Evolutionary conservation across 2,797 vertebrate genomes (phyloP), one percentile per base, ranked within the genome.

Genomic region (Parauchenoglanis punctatus): DNA sequence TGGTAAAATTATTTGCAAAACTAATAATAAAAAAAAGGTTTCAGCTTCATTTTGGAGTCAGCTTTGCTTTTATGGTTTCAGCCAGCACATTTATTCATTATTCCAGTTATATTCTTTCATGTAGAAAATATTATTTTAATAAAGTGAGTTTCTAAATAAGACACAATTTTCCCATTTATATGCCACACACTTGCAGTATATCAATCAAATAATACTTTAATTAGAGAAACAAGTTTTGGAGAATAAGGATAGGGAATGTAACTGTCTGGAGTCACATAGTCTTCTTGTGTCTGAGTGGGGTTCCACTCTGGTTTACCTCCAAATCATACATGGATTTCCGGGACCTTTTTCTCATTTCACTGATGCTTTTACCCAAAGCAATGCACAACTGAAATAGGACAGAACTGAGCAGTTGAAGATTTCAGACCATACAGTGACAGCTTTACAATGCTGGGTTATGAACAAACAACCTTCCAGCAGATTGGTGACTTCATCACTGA

Each of bases 11-110:
- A 93, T 87, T 81, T 87, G 80, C 40, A 63, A 72, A 93, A 85
- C 87, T 83, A 95, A 95, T 95, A 94, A 63, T 2, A 63, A n/a
- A 63, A 61, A 95, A 95, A 90, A 61, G 40, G 35, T 86, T 75
- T 83, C 90, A 80, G 92, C 89, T 90, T 86, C 90, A 72, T 81
- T 61, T 88, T 91, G 89, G 73, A 91, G 76, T 89, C 93, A 72
- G 1, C 8, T 89, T 90, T 58, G 58, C 49, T 40, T 80, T 90
- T 89, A 87, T 76, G 63, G 44, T 58, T 85, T 40, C 75, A 76
- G 17, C 8, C 23, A 18, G 31, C 7, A 75, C 1, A 46, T 75
- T 49, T 76, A 10, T 25, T 61, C 44, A 8, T 61, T 44, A 81
- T 11, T 58, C 17, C 52, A 56, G 17, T 35, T 28, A 77, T 54